Conservation (phyloP, 2,113 vertebrate species). For the Periophthalmodon schlosseri region DNA sequence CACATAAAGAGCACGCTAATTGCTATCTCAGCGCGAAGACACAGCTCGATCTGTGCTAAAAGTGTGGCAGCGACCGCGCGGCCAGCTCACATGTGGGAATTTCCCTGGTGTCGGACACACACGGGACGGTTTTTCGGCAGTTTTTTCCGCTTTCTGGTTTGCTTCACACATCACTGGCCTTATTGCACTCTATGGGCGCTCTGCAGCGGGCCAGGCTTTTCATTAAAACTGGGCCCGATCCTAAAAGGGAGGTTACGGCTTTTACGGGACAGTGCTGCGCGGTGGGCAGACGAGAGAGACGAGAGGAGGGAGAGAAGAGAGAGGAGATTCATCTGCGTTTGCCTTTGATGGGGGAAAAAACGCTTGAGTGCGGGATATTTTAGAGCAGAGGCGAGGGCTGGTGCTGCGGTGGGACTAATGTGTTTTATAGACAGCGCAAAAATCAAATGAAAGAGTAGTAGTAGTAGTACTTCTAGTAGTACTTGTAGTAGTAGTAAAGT, state of each 20-base stretch:
- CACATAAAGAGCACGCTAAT: slow-evolving; percentile 59
- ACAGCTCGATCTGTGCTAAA: slow-evolving; percentile 60
- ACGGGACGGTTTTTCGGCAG: slow-evolving; percentile 30
- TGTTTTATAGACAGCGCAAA: slow-evolving; percentile 33
- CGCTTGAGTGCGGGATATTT: slow-evolving; percentile 34
- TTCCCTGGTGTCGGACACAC: slow-evolving; percentile 69
- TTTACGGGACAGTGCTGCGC: slow-evolving; percentile 58
- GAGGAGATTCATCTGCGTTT: slow-evolving; percentile 43
- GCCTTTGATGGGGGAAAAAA: slow-evolving; percentile 55
- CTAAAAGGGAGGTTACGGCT: slow-evolving; percentile 65
- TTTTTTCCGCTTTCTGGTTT: slow-evolving; percentile 46
- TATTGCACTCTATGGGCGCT: slow-evolving; percentile 57
- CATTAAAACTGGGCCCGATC: slow-evolving; percentile 55
- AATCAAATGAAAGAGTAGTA: slow-evolving; percentile 9
- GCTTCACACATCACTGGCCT: slow-evolving; percentile 73
- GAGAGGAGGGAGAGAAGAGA: background rate
- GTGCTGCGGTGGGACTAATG: slow-evolving; percentile 9
- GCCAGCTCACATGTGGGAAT: slow-evolving; percentile 53
- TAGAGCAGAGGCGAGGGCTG: slow-evolving; percentile 6
- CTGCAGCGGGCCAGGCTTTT: slow-evolving; percentile 62
- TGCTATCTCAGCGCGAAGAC: slow-evolving; percentile 68
- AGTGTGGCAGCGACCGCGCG: slow-evolving; percentile 54
- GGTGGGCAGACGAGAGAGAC: slow-evolving; percentile 32
- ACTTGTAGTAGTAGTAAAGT: too few species aligned
- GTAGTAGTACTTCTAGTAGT: too few species aligned